A percentile compares a stretch with the other conserved stretches of the same genome.
These are phyloP conservation scores for Arctocebus calabarensis DNA, from an alignment of 2,797 vertebrate species.

Conservation along the genomic window DNA sequence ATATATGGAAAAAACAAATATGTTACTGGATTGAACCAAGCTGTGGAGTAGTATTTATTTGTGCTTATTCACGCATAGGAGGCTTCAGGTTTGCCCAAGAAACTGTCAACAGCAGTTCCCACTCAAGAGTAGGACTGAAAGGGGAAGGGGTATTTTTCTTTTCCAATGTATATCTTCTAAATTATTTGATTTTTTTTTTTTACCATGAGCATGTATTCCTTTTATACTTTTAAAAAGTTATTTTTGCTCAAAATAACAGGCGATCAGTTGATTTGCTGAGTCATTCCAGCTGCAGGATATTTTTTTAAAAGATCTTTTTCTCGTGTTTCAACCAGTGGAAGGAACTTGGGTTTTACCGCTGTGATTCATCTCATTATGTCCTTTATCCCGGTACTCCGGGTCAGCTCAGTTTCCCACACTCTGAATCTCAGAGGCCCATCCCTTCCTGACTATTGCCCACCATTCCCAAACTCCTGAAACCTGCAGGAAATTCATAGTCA, in stretches of 20 bases:
- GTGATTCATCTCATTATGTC: background rate
- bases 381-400: background rate
- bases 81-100: background rate
- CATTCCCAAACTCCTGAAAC: background rate
- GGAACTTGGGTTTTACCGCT: background rate
- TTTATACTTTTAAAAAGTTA: background rate
- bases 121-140: background rate
- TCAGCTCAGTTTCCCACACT: background rate
- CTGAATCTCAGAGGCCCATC: background rate
- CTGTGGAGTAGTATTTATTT: background rate
- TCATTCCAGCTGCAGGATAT: background rate
- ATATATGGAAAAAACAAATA: background rate
- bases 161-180: constrained; percentile 42
- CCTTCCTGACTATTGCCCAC: background rate
- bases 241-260: background rate
- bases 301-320: background rate
- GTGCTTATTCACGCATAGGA: background rate
- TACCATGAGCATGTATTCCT: background rate
- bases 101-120: background rate
- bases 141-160: background rate
- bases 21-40: background rate
- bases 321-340: background rate
- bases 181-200: constrained; percentile 37
- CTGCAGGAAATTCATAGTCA: background rate
- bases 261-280: background rate